phyloP scores from a whole-genome alignment of 2,797 vertebrate genomes.

The Amphiprion clarkii region DNA sequence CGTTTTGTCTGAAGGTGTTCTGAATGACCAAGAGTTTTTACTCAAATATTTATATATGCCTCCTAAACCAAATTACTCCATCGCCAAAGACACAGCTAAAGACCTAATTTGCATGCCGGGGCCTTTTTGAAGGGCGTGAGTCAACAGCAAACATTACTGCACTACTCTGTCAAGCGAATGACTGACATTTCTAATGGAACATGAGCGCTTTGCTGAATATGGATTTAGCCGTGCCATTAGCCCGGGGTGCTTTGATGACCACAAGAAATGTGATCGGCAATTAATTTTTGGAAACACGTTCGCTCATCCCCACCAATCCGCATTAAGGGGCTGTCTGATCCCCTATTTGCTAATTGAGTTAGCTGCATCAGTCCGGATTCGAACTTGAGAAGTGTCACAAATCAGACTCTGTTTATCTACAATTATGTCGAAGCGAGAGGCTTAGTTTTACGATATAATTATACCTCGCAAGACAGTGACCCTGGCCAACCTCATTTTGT shows the following conservation, averaged over 20 bases:
- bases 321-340: conserved; percentile 75
- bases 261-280: conserved; percentile 81
- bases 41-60: conserved; percentile 85
- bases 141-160: conserved; percentile 69
- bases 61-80: conserved; percentile 81
- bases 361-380: conserved; percentile 73
- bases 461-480: conserved; percentile 77
- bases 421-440: conserved; percentile 73
- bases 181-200: conserved; percentile 80
- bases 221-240: conserved; percentile 74
- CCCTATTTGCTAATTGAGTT: conserved; percentile 85
- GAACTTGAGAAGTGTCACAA: conserved; percentile 83
- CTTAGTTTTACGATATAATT: conserved; percentile 85
- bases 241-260: conserved; percentile 71
- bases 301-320: conserved; percentile 80
- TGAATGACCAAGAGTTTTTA: conserved; percentile 68
- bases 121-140: conserved; percentile 67
- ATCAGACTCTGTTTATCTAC: conserved; percentile 82
- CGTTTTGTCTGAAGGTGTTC: conserved; percentile 65
- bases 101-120: conserved; percentile 80
- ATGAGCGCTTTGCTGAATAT: conserved; percentile 64
- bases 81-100: conserved; percentile 79
- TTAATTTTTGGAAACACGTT: conserved; percentile 81
- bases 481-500: conserved; percentile 69
- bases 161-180: conserved; percentile 70